phyloP scores from a whole-genome alignment of 2,888 invertebrate genomes.

The Trypoxylon attenuatum region DNA sequence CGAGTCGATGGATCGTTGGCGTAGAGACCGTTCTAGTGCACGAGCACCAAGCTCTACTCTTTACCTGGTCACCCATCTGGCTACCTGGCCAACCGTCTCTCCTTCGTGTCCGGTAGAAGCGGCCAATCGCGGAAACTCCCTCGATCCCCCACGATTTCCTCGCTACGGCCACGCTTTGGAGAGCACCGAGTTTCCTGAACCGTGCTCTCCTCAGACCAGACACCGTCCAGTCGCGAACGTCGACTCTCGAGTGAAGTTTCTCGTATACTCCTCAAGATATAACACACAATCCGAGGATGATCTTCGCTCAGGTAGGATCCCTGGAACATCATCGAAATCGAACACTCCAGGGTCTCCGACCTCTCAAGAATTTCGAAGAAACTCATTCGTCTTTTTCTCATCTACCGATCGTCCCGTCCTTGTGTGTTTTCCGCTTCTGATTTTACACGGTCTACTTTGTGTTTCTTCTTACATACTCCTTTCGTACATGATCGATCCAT shows the following conservation, averaged over 20 bases:
- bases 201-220: constrained; percentile 29
- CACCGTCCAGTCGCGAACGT: constrained; percentile 13
- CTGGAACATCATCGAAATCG: too few relatives aligned
- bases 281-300: constrained; percentile 44
- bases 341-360: too few relatives aligned
- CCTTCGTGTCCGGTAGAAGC: constrained; percentile 59
- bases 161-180: constrained; percentile 51
- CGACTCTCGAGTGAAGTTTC: neutral
- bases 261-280: constrained; percentile 3
- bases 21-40: constrained; percentile 40
- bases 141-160: constrained; percentile 35
- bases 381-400: too few relatives aligned
- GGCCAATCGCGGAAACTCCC: constrained; percentile 58
- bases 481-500: too few relatives aligned
- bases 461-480: too few relatives aligned
- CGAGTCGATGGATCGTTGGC: constrained; percentile 31
- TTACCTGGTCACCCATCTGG: constrained; percentile 36
- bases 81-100: constrained; percentile 55
- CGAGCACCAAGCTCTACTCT: constrained; percentile 31
- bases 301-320: constrained; percentile 43
- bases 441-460: too few relatives aligned
- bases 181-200: constrained; percentile 63
- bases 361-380: too few relatives aligned
- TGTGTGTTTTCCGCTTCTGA: too few relatives aligned
- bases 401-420: too few relatives aligned